Evolutionary conservation across 1,140 invertebrate genomes (phyloP), one percentile per base, ranked within the genome.

Genomic region (Geopemphigus sp.): DNA sequence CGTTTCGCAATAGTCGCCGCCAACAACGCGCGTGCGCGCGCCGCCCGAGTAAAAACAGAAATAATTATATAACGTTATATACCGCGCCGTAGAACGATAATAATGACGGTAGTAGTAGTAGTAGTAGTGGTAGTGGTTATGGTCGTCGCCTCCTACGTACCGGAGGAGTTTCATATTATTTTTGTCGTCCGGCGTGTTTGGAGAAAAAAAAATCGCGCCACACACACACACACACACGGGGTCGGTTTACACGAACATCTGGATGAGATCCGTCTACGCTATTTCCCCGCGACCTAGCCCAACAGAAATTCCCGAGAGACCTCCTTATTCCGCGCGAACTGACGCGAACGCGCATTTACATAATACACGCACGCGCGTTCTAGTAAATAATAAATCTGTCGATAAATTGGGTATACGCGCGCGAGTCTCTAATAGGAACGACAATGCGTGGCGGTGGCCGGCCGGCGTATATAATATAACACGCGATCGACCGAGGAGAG

Each of bases 271-370:
- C 26, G 10, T 68, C 15, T 17, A 10, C 57, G 50, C 61, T 61
- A 26, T 47, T 59, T 61, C n/a, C 54, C 24, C 50, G 4, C 57
- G 74, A 78, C 74, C 74, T 78, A 78, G 39, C 57, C 57, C 74
- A 78, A 78, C 74, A 61, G 29, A 63, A 59, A 78, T 61, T 50
- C 56, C 50, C 74, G 32, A 61, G 56, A 47, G 74, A 78, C n/a
- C 56, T 78, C 56, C 22, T 50, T 11, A n/a, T 24, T 56, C 26
- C 53, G 29, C 63, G 45, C 59, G 11, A 50, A 61, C 63, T 1
- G 8, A 45, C 57, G 39, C n/a, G 15, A 19, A 50, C 4, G 10
- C 57, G 19, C 74, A 63, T 63, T 76, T 61, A 29, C 57, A 63
- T 50, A 50, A 63, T 5, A 78, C 1, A 78, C 47, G 61, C n/a